Evolutionary conservation across 1,140 invertebrate species (phyloP), one percentile per base, ranked within the genome.

Genomic region (Daktulosphaira vitifoliae): DNA sequence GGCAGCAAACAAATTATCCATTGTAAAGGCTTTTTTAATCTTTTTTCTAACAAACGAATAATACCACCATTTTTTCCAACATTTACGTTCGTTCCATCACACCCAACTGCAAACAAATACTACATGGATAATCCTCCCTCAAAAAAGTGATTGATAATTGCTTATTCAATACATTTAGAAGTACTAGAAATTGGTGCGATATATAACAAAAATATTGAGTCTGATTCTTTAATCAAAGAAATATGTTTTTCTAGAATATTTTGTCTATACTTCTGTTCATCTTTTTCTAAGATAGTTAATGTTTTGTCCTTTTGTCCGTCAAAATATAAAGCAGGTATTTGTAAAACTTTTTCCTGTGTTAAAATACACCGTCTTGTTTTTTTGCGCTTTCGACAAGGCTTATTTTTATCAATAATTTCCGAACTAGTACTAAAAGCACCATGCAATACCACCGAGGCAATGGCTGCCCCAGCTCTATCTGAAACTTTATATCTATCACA

Each of bases 1-100:
- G 71, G 70, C 18, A 74, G 66, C 65, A 71, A 68, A 46, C 71
- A 73, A 51, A 74, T 68, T 23, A 67, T 56, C 69, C 69, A 71
- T 42, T 72, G 68, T 13, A 72, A 52, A 29, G 70, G 68, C 59
- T 38, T 65, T 26, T 67, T 38, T 52, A 70, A 18, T 29, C 51
- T 18, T 52, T 54, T 18, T 68, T 69, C 38, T 18, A 68, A 25
- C 33, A 18, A 44, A 22, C 33, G 53, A 22, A 68, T 68, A 16
- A 68, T 37, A 52, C 65, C 65, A 15, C 39, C 62, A 39, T 49
- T 51, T 29, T 52, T 52, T 22, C 56, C 56, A 11, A 25, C 52
- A 33, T 67, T 65, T n/a, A 26, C 49, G 23, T 49, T 50, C n/a
- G 66, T 65, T 25, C 66, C 59, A 65, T 67, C 56, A 65, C 66